A percentile compares a stretch with the other conserved stretches of the same genome.
phyloP scores from a whole-genome alignment of 2,888 invertebrate species.

The Malthinus flaveolus region DNA sequence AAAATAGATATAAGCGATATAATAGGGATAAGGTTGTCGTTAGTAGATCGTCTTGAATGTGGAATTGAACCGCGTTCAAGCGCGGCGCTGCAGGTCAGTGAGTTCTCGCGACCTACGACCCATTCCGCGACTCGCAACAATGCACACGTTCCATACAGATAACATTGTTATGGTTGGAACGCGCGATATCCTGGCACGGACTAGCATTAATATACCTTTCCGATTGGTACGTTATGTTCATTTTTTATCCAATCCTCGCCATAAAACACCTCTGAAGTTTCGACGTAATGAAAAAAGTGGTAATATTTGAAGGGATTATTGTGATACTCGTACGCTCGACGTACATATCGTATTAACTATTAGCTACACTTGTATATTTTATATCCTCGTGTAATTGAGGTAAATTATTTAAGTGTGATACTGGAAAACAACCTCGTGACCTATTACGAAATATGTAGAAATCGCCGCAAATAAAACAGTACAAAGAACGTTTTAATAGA shows the following conservation, averaged over 20 bases:
- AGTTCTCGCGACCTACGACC: conserved; percentile 53
- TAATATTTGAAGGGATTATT: no score
- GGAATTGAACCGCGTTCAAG: conserved; percentile 34
- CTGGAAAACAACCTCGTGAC: no score
- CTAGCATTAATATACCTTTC: conserved; percentile 20
- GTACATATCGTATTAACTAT: no score
- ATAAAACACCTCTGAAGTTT: no score
- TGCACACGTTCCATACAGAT: conserved; percentile 40
- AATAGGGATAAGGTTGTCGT: neutral
- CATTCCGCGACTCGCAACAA: conserved; percentile 44
- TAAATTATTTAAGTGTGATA: no score
- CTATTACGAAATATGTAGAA: no score
- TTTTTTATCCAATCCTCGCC: neutral
- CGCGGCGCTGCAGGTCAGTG: conserved; percentile 50
- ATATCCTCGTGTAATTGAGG: no score
- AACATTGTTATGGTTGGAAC: conserved; percentile 38
- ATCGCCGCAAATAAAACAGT: no score
- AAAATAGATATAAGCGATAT: neutral
- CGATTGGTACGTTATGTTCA: conserved; percentile 25
- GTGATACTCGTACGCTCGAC: no score
- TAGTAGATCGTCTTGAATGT: conserved; percentile 4
- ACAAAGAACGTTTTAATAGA: no score
- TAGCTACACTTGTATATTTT: no score
- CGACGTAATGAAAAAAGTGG: no score
- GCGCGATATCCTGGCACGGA: conserved; percentile 31